A percentile compares a stretch with the other conserved stretches of the same genome.
These are phyloP conservation scores for Casuarius casuarius DNA, from an alignment of 2,113 vertebrate species.

Conservation along the genomic window DNA sequence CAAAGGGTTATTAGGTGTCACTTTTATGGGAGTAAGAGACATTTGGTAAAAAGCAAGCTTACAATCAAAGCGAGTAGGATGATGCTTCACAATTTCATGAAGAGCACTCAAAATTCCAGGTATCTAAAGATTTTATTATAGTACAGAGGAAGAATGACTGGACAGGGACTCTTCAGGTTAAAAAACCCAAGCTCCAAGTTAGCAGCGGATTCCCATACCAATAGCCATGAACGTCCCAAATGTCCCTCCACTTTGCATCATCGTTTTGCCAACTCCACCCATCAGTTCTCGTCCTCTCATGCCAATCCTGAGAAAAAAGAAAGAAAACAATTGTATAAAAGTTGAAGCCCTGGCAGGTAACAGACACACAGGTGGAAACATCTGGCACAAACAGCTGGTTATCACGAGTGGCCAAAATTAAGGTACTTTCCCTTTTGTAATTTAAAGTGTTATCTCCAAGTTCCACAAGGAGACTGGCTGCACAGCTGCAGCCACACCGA, in stretches of 20 bases:
- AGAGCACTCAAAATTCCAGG: neutral
- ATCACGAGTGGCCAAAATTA: no score
- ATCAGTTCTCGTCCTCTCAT: slow-evolving; percentile 97
- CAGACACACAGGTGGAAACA: neutral
- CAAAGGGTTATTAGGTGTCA: neutral
- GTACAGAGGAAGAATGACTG: slow-evolving; percentile 5
- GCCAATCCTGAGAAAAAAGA: slow-evolving; percentile 84
- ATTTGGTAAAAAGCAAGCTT: neutral
- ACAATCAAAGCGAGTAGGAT: neutral
- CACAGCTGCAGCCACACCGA: no score
- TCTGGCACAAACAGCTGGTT: fast-evolving
- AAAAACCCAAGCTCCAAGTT: slow-evolving; percentile 19
- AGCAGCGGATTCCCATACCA: slow-evolving; percentile 98
- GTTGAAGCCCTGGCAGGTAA: neutral
- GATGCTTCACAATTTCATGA: neutral
- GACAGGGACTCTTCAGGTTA: neutral
- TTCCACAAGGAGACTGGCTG: fast-evolving
- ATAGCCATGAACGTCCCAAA: slow-evolving; percentile 99
- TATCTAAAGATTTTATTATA: slow-evolving; percentile 49
- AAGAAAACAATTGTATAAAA: neutral
- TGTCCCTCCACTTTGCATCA: slow-evolving; percentile 98
- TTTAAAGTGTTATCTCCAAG: neutral
- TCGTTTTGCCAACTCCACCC: slow-evolving; percentile 97
- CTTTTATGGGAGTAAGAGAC: neutral
- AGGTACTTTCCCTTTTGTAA: no score